Evolutionary conservation across 2,797 vertebrate genomes (phyloP), one percentile per base, ranked within the genome.

Genomic region (Neosilurus mollespiculum): DNA sequence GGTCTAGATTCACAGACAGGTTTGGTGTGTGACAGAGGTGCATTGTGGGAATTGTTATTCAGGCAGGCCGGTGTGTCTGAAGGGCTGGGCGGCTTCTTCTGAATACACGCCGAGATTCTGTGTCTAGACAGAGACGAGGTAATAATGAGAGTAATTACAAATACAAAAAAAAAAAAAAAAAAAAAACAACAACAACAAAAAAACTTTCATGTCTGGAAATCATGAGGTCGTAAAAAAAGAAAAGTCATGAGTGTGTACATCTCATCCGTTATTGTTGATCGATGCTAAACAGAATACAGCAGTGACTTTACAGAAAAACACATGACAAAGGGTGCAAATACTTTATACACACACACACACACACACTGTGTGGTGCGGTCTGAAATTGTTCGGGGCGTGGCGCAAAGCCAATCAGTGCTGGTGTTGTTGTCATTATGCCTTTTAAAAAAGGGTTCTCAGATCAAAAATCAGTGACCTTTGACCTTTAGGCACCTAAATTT

Each of bases 321-420:
- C 43, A 83, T 51, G 78, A 65, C 81, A 67, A 83, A 78, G 86
- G 66, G 90, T 87, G 86, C 89, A 89, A 89, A 90, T 83, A 80
- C 86, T 87, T 88, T 79, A 59, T 14, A 59, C 56, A 59, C 56
- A 59, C 12, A 59, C 12, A 59, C 56, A 18, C 15, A 59, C 18
- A 59, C 56, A 59, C 56, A 15, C 0, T 22, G 20, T 22, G 34
- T 43, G 20, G 34, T 18, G 34, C 11, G 9, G 77, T 81, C 61
- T 86, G 71, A 84, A 75, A 62, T 76, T 72, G 78, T 80, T 76
- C 66, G n/a, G 24, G 75, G 81, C 81, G 75, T 78, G 84, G 88
- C 69, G 85, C 67, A 53, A 51, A 73, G 70, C 66, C 54, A 77
- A 84, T 85, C 88, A 91, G 90, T 90, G 92, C 91, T 84, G 78